phyloP scores from a whole-genome alignment of 2,888 invertebrate species.

The Poecilobothrus nobilitatus region DNA sequence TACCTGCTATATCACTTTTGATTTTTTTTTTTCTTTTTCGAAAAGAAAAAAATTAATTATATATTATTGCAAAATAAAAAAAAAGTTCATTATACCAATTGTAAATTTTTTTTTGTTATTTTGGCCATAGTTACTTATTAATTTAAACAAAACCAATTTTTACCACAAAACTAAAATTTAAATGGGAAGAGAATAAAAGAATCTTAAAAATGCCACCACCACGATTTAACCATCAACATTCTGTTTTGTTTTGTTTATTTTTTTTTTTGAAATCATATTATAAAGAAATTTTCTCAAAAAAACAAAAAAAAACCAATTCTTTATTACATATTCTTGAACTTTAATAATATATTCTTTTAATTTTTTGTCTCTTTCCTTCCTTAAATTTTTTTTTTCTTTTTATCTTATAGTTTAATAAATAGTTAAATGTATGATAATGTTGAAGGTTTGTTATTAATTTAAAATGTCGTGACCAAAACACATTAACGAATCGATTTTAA shows the following conservation, averaged over 20 bases:
- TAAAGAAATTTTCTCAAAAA: not conserved
- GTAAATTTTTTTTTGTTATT: not conserved
- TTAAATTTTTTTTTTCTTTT: too few relatives aligned
- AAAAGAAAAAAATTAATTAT: not conserved
- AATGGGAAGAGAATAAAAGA: not conserved
- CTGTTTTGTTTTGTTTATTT: too few relatives aligned
- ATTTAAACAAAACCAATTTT: too few relatives aligned
- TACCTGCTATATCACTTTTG: not conserved
- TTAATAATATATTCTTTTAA: not conserved
- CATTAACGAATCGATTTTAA: not conserved
- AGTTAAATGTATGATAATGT: not conserved
- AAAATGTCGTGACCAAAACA: slow-evolving; percentile 10
- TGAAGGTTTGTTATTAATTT: not conserved
- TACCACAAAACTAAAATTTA: not conserved
- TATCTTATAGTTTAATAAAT: too few relatives aligned
- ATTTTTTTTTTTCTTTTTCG: too few relatives aligned
- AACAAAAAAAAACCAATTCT: not conserved
- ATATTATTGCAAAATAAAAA: not conserved
- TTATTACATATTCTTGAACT: not conserved
- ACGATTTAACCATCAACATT: not conserved
- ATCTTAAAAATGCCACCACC: not conserved
- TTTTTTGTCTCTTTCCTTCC: not conserved
- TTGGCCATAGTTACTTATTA: too few relatives aligned
- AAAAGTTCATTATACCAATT: not conserved
- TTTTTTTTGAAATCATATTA: too few relatives aligned